Evolutionary conservation across 1,140 invertebrate genomes (phyloP).

Genomic region (Drosophila aff.): DNA sequence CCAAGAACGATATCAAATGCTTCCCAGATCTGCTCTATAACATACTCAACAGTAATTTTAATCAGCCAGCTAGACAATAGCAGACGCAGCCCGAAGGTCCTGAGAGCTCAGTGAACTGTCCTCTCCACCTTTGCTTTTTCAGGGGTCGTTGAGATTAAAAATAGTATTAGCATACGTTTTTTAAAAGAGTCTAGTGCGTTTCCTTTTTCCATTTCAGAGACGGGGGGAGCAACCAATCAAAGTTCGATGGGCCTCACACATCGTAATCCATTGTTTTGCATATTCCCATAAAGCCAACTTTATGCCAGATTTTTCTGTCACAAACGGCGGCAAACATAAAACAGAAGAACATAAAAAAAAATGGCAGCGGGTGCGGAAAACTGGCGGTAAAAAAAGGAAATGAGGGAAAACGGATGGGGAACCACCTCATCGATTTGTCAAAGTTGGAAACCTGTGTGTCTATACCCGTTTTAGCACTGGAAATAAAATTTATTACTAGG

Average conservation of each 20-base stretch:
- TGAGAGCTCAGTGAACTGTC: neutral
- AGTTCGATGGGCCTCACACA: slow-evolving; percentile 26
- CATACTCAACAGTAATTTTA: slow-evolving; percentile 20
- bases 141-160: slow-evolving; percentile 4
- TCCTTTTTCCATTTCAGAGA: neutral
- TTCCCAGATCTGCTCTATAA: slow-evolving; percentile 64
- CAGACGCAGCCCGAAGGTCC: neutral
- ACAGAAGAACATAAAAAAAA: slow-evolving; percentile 51
- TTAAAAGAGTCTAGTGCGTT: neutral
- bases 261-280: slow-evolving; percentile 44
- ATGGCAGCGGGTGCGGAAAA: slow-evolving; percentile 25
- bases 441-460: slow-evolving; percentile 6
- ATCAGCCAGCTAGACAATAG: neutral
- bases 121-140: neutral
- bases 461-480: slow-evolving; percentile 3
- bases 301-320: slow-evolving; percentile 47
- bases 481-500: slow-evolving; percentile 6
- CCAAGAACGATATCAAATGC: slow-evolving; percentile 73
- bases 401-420: neutral
- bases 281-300: slow-evolving; percentile 47
- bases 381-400: neutral
- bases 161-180: neutral
- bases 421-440: slow-evolving; percentile 57
- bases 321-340: slow-evolving; percentile 48
- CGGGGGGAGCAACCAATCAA: slow-evolving; percentile 13